Conservation (phyloP, 2,888 invertebrate genomes). For the Plagodis dolabraria region DNA sequence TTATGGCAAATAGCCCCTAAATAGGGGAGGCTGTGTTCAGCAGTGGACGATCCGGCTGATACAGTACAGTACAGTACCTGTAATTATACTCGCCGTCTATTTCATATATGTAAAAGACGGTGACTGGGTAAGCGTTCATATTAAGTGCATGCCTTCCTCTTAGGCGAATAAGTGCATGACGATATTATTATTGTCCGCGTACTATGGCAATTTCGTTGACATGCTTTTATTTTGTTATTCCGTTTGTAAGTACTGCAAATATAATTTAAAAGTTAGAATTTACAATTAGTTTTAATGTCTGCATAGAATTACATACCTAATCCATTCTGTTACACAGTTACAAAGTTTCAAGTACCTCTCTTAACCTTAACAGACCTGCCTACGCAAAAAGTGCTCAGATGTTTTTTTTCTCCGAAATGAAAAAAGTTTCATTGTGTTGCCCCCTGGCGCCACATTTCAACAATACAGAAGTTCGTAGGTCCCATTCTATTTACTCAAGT, state of each 20-base stretch:
- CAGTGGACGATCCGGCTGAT: too few species aligned
- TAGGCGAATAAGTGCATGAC: too few species aligned
- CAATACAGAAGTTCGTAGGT: conserved; percentile 44
- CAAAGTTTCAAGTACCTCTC: conserved; percentile 27
- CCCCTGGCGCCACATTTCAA: conserved; percentile 54
- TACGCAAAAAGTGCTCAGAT: conserved; percentile 30
- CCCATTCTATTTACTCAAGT: conserved; percentile 37
- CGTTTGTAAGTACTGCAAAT: not conserved
- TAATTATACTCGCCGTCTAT: too few species aligned
- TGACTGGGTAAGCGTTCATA: too few species aligned
- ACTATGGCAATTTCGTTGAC: too few species aligned
- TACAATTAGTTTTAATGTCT: conserved; percentile 2
- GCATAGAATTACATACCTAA: conserved; percentile 10
- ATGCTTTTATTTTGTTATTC: too few species aligned
- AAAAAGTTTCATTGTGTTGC: conserved; percentile 62
- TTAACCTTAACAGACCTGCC: conserved; percentile 22
- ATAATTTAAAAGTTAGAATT: conserved; percentile 2
- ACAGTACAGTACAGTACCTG: too few species aligned
- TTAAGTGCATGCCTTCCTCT: too few species aligned
- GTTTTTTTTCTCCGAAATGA: conserved; percentile 56
- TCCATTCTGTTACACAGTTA: conserved; percentile 19
- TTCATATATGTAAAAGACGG: too few species aligned
- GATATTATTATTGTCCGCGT: too few species aligned
- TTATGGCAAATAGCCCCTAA: too few species aligned
- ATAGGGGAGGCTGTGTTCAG: too few species aligned